Percentiles rank a stretch among this genome's conserved stretches.
phyloP scores from a whole-genome alignment of 1,140 invertebrate genomes.

The Ruditapes philippinarum region DNA sequence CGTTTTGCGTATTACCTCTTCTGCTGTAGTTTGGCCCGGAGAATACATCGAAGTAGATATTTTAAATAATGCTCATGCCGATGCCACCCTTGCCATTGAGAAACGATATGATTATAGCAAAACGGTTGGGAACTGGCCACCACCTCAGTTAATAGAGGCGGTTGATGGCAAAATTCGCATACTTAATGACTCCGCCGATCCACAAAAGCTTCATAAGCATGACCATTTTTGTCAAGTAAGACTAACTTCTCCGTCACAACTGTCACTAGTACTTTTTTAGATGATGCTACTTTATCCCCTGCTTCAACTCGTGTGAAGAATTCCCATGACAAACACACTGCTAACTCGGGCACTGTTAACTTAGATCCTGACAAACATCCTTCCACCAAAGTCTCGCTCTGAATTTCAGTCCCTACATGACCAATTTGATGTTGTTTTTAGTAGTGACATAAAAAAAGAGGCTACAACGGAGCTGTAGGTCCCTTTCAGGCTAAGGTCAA shows the following conservation, averaged over 20 bases:
- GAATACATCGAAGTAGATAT: conserved; percentile 50
- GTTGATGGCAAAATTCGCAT: conserved; percentile 16
- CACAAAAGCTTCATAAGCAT: background rate
- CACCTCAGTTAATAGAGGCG: background rate
- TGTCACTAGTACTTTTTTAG: too few species aligned
- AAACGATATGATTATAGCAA: background rate
- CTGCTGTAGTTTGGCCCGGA: conserved; percentile 52
- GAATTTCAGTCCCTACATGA: background rate
- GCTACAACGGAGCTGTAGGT: conserved; percentile 57
- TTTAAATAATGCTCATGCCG: background rate
- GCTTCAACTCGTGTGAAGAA: background rate
- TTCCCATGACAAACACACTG: background rate
- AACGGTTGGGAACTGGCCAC: background rate
- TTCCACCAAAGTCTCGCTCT: background rate
- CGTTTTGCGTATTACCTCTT: background rate
- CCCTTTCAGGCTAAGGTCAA: conserved; percentile 58
- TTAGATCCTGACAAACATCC: conserved; percentile 39
- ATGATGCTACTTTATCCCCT: background rate
- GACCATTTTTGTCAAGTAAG: conserved; percentile 36
- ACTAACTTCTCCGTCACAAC: background rate
- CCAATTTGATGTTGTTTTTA: conserved; percentile 38
- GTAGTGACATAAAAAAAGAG: background rate
- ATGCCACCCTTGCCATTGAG: conserved; percentile 41
- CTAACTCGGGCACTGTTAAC: background rate
- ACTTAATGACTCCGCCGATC: background rate